A percentile compares a stretch with the other conserved stretches of the same genome.
phyloP scores from a whole-genome alignment of 1,140 invertebrate genomes.

The Zaprionus davidi region DNA sequence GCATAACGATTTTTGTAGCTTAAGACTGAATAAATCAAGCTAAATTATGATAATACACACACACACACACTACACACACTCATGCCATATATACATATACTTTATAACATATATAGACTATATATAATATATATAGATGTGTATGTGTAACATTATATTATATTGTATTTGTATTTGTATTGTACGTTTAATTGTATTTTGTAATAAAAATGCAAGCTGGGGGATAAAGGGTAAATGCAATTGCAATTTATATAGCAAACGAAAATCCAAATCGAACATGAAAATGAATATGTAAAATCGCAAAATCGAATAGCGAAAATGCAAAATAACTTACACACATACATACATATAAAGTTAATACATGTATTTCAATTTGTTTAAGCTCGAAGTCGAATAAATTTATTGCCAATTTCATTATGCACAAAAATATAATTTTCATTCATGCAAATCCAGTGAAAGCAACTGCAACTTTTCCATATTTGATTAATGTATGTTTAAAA shows the following conservation, averaged over 20 bases:
- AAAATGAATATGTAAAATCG: conserved; percentile 31
- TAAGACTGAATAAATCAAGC: conserved; percentile 81
- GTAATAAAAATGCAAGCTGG: conserved; percentile 71
- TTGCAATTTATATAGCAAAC: conserved; percentile 64
- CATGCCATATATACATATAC: conserved; percentile 15
- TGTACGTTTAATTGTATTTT: conserved; percentile 57
- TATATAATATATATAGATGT: conserved; percentile 18
- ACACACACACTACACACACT: conserved; percentile 41
- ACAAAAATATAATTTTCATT: conserved; percentile 69
- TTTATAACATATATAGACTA: conserved; percentile 48
- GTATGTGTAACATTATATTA: conserved; percentile 38
- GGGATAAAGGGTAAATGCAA: conserved; percentile 80
- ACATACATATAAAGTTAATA: conserved; percentile 23
- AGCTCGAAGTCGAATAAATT: conserved; percentile 59
- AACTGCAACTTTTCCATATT: conserved; percentile 50
- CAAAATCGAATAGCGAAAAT: conserved; percentile 27
- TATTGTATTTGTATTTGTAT: conserved; percentile 67
- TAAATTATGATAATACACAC: conserved; percentile 77
- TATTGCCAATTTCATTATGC: conserved; percentile 76
- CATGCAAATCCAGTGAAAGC: conserved; percentile 33
- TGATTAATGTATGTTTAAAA: conserved; percentile 69
- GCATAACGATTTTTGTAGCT: conserved; percentile 82
- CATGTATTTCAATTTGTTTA: conserved; percentile 71
- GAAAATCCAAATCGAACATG: conserved; percentile 13
- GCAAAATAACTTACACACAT: conserved; percentile 23